Conservation (phyloP, 2,888 invertebrate genomes). For the Agrotis puta region DNA sequence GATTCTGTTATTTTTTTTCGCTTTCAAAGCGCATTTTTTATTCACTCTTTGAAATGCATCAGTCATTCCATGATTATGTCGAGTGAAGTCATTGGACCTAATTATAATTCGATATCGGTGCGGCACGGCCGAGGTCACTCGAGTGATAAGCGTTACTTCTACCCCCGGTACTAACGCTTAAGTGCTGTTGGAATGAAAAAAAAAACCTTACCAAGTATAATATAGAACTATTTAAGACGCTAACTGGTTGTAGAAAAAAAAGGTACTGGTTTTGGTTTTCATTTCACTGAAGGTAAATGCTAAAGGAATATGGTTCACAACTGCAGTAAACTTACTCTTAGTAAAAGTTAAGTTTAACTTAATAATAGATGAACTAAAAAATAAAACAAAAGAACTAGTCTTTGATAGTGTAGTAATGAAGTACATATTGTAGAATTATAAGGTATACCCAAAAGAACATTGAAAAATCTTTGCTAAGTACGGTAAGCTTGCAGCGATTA, state of each 20-base stretch:
- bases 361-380: background rate
- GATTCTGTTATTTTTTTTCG: background rate
- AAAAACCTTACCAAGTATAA: no score
- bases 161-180: constrained; percentile 33
- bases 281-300: background rate
- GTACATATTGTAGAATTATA: no score
- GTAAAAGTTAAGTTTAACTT: background rate
- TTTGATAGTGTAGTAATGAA: no score
- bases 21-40: constrained; percentile 10
- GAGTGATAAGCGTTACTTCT: constrained; percentile 64
- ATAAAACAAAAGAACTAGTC: background rate
- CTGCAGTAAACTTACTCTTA: background rate
- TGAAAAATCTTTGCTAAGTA: no score
- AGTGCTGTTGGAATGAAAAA: constrained; percentile 39
- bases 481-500: no score
- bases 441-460: no score
- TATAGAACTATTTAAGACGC: background rate
- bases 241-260: no score
- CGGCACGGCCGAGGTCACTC: constrained; percentile 66
- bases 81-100: constrained; percentile 65
- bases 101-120: constrained; percentile 70
- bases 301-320: background rate
- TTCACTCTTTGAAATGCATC: constrained; percentile 50
- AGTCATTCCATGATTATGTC: constrained; percentile 47
- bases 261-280: background rate